Evolutionary conservation across 2,888 invertebrate genomes (phyloP), one percentile per base, ranked within the genome.

Genomic region (Lumbricus terrestris): DNA sequence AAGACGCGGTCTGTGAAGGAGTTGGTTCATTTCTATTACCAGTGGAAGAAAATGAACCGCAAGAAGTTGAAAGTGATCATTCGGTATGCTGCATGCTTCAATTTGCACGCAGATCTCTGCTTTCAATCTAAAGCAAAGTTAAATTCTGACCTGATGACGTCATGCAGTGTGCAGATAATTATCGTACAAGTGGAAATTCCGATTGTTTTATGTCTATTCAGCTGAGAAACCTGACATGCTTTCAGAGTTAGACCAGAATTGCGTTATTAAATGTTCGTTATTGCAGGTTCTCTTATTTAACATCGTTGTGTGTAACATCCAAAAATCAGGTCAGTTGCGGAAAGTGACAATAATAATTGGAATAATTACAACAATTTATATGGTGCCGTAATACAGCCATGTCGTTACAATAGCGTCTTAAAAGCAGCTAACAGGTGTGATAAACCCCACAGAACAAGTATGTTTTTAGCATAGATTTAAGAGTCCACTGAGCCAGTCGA

Each of bases 41-140:
- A 98, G 90, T 99, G 99, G 99, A 99, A 99, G 95, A 99, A 99
- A 95, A 99, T 99, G 40, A 98, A 99, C 94, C 96, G 99, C 34
- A 85, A 37, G 37, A 85, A 85, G 15, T 20, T 37, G 37, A 85
- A 85, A 37, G 34, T 85, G 37, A 34, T 85, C 85, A 35, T 85
- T 34, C 35, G 85, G 85, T 85, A 37, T 34, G 33, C 34, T 1
- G n/a, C n/a, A n/a, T 34, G 8, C 16, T 69, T 69, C 29, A 29
- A 69, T 1, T 69, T 69, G 69, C 29, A n/a, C 11, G n/a, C 0
- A 47, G 23, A 4, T 47, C 4, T 20, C 20, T 47, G 29, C n/a
- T 5, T n/a, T n/a, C 4, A n/a, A 69, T 69, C n/a, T n/a, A 69
- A n/a, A n/a, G n/a, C 8, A n/a, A 69, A n/a, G n/a, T 69, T 29